Percentiles rank a stretch among this genome's conserved stretches.
Evolutionary conservation across 1,140 invertebrate genomes (phyloP).

Genomic region (Cataglyphis hispanica): DNA sequence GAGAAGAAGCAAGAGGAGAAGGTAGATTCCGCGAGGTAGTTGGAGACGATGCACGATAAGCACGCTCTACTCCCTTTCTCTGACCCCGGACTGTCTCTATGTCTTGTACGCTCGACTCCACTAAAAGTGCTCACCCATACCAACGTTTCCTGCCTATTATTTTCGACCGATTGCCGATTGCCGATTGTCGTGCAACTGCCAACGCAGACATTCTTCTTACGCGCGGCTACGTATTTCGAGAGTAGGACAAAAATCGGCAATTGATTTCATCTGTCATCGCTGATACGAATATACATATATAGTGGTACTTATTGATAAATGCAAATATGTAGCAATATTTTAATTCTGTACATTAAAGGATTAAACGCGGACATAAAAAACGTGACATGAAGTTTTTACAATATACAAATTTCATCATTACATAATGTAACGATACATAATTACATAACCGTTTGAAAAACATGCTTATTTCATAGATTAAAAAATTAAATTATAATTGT

Average conservation of each 20-base stretch:
- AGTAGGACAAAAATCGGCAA: background rate
- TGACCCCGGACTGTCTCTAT: constrained; percentile 76
- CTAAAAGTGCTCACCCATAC: constrained; percentile 28
- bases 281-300: background rate
- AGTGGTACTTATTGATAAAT: background rate
- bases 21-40: constrained; percentile 76
- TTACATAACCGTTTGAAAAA: background rate
- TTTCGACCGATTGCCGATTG: constrained; percentile 76
- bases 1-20: constrained; percentile 66
- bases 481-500: background rate
- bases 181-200: constrained; percentile 71
- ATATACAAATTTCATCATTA: background rate
- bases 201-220: constrained; percentile 55
- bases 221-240: background rate
- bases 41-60: constrained; percentile 86
- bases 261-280: background rate
- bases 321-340: no score
- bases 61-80: constrained; percentile 84
- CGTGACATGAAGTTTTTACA: no score
- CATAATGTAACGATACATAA: background rate
- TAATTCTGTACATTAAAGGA: no score
- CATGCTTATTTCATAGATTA: constrained; percentile 10
- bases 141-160: constrained; percentile 59
- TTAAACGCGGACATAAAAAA: no score
- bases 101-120: constrained; percentile 49